Evolutionary conservation across 1,140 invertebrate genomes (phyloP).

Genomic region (Tribolium madens): DNA sequence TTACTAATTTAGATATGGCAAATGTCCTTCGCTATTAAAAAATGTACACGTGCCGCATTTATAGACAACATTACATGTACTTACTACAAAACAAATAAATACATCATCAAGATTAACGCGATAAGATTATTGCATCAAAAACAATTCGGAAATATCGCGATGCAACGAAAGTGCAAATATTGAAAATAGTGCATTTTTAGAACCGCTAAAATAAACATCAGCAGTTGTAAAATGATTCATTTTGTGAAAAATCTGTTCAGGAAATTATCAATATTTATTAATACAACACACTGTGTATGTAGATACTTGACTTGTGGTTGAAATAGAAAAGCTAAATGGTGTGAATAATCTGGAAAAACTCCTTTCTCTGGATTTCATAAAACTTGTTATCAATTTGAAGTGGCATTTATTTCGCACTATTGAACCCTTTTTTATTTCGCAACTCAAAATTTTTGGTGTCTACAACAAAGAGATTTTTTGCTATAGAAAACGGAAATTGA

Average conservation of each 20-base stretch:
- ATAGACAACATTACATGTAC: conserved; percentile 16
- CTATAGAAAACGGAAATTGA: too few relatives aligned
- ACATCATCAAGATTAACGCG: conserved; percentile 18
- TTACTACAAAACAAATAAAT: conserved; percentile 33
- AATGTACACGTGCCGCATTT: conserved; percentile 32
- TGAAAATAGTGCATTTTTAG: background rate
- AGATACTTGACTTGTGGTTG: background rate
- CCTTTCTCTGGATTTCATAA: too few relatives aligned
- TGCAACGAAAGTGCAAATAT: background rate
- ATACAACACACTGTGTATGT: background rate
- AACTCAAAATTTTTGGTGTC: too few relatives aligned
- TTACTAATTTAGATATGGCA: conserved; percentile 31
- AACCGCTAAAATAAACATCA: too few relatives aligned
- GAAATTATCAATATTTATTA: background rate
- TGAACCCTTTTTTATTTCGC: too few relatives aligned
- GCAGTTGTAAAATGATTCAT: background rate
- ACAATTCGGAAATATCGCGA: conserved; percentile 3
- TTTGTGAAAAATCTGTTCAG: background rate
- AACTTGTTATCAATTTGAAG: too few relatives aligned
- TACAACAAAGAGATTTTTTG: too few relatives aligned
- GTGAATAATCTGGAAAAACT: too few relatives aligned
- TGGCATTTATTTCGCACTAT: too few relatives aligned
- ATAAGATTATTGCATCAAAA: conserved; percentile 27
- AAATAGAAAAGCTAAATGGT: background rate
- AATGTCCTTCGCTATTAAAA: conserved; percentile 31